A percentile compares a stretch with the other conserved stretches of the same genome.
These are phyloP conservation scores for Bactericera cockerelli DNA, from an alignment of 1,140 invertebrate genomes.

Conservation along the genomic window DNA sequence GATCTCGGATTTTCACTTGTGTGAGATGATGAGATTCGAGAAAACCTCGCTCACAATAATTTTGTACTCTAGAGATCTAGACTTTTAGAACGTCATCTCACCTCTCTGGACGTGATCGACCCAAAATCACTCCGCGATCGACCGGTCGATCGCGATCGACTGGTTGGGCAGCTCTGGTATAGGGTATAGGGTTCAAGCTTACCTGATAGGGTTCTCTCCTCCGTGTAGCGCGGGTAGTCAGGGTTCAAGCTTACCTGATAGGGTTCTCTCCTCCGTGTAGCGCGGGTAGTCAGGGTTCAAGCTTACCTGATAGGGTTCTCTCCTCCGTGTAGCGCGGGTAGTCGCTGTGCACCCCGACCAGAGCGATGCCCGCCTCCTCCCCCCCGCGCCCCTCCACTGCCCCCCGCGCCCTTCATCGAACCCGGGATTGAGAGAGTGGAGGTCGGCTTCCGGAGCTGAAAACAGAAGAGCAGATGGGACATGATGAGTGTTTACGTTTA, in stretches of 20 bases:
- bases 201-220: slow-evolving; percentile 51
- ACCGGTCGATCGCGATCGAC: no score
- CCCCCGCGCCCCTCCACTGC: slow-evolving; percentile 37
- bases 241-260: slow-evolving; percentile 38
- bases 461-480: slow-evolving; percentile 26
- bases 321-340: slow-evolving; percentile 74
- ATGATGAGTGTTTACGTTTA: background rate
- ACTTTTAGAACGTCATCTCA: no score
- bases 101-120: no score
- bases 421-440: slow-evolving; percentile 90
- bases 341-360: slow-evolving; percentile 69
- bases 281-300: slow-evolving; percentile 77
- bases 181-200: no score
- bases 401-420: slow-evolving; percentile 70
- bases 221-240: slow-evolving; percentile 73
- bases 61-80: no score
- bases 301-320: slow-evolving; percentile 39
- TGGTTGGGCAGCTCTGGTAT: no score
- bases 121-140: no score
- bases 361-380: slow-evolving; percentile 62
- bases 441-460: slow-evolving; percentile 87
- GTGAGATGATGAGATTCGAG: no score
- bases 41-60: no score
- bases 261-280: slow-evolving; percentile 60
- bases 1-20: no score